A percentile compares a stretch with the other conserved stretches of the same genome.
Conservation (phyloP, 2,113 vertebrate species). For the Vanacampus margaritifer region DNA sequence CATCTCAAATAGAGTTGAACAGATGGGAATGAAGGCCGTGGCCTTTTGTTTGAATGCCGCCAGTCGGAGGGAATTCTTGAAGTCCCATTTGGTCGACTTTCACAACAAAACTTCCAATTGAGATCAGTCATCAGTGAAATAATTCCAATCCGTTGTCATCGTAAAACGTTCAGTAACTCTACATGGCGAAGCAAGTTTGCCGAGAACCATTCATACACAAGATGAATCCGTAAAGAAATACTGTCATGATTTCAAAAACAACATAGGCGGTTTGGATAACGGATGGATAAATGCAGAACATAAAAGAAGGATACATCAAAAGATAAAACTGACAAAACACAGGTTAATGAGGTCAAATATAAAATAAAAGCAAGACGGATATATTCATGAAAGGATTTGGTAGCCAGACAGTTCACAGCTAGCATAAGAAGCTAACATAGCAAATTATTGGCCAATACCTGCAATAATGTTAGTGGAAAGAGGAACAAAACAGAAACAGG, state of each 20-base stretch:
- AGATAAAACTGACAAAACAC: background rate
- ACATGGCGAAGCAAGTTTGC: no score
- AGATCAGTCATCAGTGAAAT: background rate
- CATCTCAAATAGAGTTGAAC: slow-evolving; percentile 23
- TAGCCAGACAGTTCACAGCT: no score
- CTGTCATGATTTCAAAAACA: background rate
- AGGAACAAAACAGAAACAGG: no score
- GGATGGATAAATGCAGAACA: no score
- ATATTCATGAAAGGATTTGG: no score
- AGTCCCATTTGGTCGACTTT: background rate
- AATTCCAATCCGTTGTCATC: background rate
- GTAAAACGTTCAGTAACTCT: no score
- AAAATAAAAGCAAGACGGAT: no score
- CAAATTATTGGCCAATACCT: no score
- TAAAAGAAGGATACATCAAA: background rate
- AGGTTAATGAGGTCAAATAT: no score
- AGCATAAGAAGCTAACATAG: no score
- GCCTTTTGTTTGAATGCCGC: slow-evolving; percentile 16
- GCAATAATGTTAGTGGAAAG: no score
- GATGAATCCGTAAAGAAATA: background rate
- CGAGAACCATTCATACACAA: no score
- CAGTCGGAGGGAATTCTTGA: slow-evolving; percentile 18
- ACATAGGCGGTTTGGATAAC: background rate
- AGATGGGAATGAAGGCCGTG: slow-evolving; percentile 48
- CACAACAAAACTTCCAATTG: background rate